Conservation (phyloP, 1,140 invertebrate species). For the Delia radicum region DNA sequence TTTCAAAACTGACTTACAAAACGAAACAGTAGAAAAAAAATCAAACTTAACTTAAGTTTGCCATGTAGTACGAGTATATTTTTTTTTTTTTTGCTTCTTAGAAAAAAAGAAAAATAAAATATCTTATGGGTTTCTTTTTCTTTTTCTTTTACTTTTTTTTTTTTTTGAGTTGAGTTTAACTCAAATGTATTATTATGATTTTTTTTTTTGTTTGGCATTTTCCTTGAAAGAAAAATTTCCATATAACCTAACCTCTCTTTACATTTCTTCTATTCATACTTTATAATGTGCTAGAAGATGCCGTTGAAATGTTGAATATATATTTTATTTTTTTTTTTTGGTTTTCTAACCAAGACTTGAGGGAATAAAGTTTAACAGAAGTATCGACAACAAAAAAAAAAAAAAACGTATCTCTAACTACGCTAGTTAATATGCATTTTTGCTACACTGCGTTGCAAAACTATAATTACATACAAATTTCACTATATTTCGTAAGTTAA, state of each 20-base stretch:
- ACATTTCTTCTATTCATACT: neutral
- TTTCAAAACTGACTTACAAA: neutral
- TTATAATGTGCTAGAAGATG: slow-evolving; percentile 10
- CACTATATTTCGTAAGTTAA: no score
- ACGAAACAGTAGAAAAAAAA: no score
- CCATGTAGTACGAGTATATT: neutral
- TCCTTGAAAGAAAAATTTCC: slow-evolving; percentile 18
- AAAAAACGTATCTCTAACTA: neutral
- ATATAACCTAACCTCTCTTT: slow-evolving; percentile 16
- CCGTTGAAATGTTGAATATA: neutral
- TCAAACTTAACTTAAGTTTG: neutral
- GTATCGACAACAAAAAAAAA: neutral
- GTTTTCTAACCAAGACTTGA: neutral
- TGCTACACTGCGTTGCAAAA: no score
- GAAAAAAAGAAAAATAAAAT: no score
- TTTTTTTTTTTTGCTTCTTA: neutral
- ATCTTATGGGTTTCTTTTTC: neutral
- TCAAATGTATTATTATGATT: slow-evolving; percentile 15
- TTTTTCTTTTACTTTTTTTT: neutral
- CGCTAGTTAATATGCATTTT: neutral
- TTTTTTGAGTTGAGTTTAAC: neutral
- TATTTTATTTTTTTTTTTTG: neutral
- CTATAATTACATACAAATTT: no score
- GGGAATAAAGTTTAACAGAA: neutral
- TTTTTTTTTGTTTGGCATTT: slow-evolving; percentile 13